Base-by-base conservation (phyloP, 1,140 invertebrate genomes). In the Ctenoplectra terminalis region DNA sequence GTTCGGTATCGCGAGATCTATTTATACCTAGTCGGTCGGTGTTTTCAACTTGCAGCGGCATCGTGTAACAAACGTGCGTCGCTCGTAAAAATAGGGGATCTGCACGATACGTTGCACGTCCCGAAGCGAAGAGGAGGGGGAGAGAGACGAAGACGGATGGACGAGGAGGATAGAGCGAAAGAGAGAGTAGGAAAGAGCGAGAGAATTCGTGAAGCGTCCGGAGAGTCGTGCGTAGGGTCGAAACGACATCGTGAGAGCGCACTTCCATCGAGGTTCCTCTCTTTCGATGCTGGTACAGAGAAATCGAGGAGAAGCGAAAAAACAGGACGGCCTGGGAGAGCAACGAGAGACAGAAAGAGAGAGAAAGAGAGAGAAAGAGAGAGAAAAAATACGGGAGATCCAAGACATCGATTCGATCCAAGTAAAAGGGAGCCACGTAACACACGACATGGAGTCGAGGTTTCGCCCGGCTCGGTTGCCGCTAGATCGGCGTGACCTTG, bases 1-100 rank as follows among this genome's bases (percentile, higher is more conserved):
- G 54, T 75, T 58, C 66, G 72, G 60, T 87, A 81, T 76, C 74
- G 70, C 82, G 78, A 56, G 71, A 84, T 87, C 86, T 87, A 87
- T 87, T 87, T 87, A 87, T 87, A 87, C 78, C 69, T 87, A 87
- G 86, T 84, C 78, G 78, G 48, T 40, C 80, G 82, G 61, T 87
- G 86, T 87, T 89, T 88, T 89, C 84, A 82, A 89, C 69, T 84
- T 83, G 86, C 89, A 84, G 72, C 85, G 73, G 75, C 75, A 80
- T 80, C 81, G 79, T 83, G 86, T 86, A 83, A 81, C 82, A 89
- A 88, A 83, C 80, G 76, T 83, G 86, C 84, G 73, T 88, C 79
- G 73, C 74, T 76, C 70, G 82, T 88, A 88, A 88, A 88, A 88
- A 88, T 89, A 88, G 85, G 81, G 60, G 78, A 75, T 78, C 26